Evolutionary conservation across 2,113 vertebrate genomes (phyloP).

Genomic region (Cygnus atratus): DNA sequence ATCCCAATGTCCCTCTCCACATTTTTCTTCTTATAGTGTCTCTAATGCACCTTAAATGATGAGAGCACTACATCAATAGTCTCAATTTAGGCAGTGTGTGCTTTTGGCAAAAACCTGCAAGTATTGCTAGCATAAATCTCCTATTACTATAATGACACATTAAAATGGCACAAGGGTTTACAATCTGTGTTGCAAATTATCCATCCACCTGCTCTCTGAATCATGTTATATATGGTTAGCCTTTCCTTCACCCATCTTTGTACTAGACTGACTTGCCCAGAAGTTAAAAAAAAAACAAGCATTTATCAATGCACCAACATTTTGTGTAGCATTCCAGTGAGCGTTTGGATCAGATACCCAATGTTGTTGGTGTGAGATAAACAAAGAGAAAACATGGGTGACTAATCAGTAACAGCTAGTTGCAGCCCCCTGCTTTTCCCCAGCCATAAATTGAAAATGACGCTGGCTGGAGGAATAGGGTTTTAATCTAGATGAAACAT

Average conservation of each 20-base stretch:
- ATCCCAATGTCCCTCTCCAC: not conserved
- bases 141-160: not conserved
- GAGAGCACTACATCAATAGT: not conserved
- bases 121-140: constrained; percentile 35
- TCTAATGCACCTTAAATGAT: not conserved
- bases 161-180: not conserved
- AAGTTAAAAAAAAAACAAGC: not conserved
- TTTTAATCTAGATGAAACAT: not conserved
- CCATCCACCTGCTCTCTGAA: not conserved
- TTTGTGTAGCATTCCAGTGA: not conserved
- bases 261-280: not conserved
- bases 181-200: not conserved
- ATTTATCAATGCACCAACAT: not conserved
- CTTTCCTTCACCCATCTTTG: not conserved
- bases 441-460: not conserved
- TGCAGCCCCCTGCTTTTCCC: not conserved
- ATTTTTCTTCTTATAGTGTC: not conserved
- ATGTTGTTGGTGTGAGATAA: not conserved
- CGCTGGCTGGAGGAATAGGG: not conserved
- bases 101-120: constrained; percentile 1
- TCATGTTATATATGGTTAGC: not conserved
- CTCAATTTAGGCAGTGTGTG: not conserved
- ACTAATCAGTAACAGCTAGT: not conserved
- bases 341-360: not conserved
- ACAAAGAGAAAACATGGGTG: not conserved